Conservation (phyloP, 1,140 invertebrate species). For the Procambarus virginalis region DNA sequence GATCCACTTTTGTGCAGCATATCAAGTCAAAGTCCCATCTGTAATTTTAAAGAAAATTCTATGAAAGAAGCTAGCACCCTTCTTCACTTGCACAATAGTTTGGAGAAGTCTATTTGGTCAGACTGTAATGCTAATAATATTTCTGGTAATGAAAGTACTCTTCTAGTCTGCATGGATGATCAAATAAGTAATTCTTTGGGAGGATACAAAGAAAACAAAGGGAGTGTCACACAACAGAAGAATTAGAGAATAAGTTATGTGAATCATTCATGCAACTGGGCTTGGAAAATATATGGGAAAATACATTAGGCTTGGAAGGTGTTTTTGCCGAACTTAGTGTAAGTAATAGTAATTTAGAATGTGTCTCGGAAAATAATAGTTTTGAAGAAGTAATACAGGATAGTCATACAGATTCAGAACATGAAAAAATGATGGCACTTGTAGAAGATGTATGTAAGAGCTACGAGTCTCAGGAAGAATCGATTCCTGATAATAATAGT, state of each 20-base stretch:
- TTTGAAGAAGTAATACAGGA: conserved; percentile 18
- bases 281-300: conserved; percentile 68
- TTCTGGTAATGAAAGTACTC: conserved; percentile 30
- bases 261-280: conserved; percentile 63
- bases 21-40: conserved; percentile 32
- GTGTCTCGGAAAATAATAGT: conserved; percentile 45
- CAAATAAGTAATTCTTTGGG: background rate
- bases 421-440: conserved; percentile 57
- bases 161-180: conserved; percentile 40
- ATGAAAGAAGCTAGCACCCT: conserved; percentile 19
- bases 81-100: conserved; percentile 33
- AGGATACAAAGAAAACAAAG: background rate
- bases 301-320: conserved; percentile 47
- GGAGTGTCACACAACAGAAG: conserved; percentile 23
- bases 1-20: conserved; percentile 43
- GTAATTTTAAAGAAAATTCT: conserved; percentile 35
- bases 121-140: conserved; percentile 70
- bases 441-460: conserved; percentile 56
- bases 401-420: conserved; percentile 53
- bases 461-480: conserved; percentile 45
- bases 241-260: conserved; percentile 61
- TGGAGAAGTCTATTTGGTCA: conserved; percentile 68
- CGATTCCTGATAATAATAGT: conserved; percentile 10
- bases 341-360: conserved; percentile 56
- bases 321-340: conserved; percentile 42